Evolutionary conservation across 2,888 invertebrate species (phyloP).

Genomic region (Chydorus sphaericus): DNA sequence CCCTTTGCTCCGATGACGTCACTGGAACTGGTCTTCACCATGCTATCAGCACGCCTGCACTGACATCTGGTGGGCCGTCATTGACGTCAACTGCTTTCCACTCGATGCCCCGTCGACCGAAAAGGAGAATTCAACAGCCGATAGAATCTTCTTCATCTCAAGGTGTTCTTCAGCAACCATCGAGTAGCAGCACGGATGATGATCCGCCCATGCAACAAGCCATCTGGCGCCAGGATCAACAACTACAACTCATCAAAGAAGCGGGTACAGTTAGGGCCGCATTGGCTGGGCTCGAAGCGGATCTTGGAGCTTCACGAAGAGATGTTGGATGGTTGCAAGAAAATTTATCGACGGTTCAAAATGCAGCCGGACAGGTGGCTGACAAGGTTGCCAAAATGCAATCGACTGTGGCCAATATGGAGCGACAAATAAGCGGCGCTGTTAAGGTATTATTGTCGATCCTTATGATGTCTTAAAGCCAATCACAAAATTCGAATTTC

Average conservation of each 20-base stretch:
- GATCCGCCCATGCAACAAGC: neutral
- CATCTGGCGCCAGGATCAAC: neutral
- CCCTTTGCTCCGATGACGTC: too few species aligned
- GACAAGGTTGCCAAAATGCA: slow-evolving; percentile 14
- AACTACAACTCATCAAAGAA: neutral
- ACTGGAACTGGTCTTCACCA: neutral
- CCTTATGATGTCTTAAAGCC: too few species aligned
- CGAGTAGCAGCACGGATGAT: neutral
- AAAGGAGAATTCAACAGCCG: neutral
- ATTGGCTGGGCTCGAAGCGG: slow-evolving; percentile 5
- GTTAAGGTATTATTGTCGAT: too few species aligned
- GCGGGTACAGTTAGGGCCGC: slow-evolving; percentile 1
- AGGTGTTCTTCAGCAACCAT: neutral
- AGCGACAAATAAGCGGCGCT: slow-evolving; percentile 9
- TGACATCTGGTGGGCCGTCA: neutral
- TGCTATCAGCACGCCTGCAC: neutral
- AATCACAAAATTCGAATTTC: too few species aligned
- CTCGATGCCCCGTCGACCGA: slow-evolving; percentile 2
- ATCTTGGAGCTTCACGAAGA: neutral
- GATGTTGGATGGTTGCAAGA: slow-evolving; percentile 13
- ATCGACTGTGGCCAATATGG: slow-evolving; percentile 7
- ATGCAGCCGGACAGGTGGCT: neutral
- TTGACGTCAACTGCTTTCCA: neutral
- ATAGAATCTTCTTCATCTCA: neutral
- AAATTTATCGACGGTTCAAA: slow-evolving; percentile 12